phyloP scores from a whole-genome alignment of 2,797 vertebrate species.

The Zalophus californianus region DNA sequence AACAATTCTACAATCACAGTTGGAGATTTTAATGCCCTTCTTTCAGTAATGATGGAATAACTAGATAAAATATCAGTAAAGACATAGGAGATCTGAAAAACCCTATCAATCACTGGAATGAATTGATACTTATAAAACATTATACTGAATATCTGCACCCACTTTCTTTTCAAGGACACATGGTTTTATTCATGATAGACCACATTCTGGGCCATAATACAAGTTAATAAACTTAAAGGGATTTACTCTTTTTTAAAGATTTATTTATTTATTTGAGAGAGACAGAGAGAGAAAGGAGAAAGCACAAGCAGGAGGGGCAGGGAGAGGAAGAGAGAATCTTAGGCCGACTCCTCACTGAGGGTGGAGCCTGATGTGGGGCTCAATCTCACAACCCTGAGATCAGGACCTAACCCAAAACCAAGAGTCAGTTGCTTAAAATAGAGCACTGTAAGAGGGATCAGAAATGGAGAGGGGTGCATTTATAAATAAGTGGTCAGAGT shows the following conservation, averaged over 20 bases:
- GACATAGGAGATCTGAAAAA: neutral
- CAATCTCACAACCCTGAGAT: neutral
- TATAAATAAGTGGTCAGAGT: neutral
- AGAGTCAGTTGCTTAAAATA: neutral
- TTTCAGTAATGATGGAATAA: neutral
- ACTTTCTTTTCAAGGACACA: neutral
- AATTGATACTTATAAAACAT: neutral
- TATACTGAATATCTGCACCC: neutral
- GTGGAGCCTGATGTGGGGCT: neutral
- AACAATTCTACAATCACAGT: neutral
- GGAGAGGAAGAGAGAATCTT: neutral
- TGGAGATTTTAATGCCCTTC: neutral
- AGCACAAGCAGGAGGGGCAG: neutral
- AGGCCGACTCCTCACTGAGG: neutral
- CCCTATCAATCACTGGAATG: neutral
- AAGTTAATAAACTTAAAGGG: neutral
- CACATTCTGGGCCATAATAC: neutral
- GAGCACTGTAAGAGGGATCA: neutral
- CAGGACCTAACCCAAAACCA: neutral
- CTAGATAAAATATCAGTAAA: neutral
- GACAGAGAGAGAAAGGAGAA: neutral
- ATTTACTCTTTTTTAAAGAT: neutral
- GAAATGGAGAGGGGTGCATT: too few species aligned
- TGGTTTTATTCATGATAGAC: neutral
- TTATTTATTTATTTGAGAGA: neutral